A percentile compares a stretch with the other conserved stretches of the same genome.
Evolutionary conservation across 1,140 invertebrate species (phyloP).

Genomic region (Saccostrea glomerata): DNA sequence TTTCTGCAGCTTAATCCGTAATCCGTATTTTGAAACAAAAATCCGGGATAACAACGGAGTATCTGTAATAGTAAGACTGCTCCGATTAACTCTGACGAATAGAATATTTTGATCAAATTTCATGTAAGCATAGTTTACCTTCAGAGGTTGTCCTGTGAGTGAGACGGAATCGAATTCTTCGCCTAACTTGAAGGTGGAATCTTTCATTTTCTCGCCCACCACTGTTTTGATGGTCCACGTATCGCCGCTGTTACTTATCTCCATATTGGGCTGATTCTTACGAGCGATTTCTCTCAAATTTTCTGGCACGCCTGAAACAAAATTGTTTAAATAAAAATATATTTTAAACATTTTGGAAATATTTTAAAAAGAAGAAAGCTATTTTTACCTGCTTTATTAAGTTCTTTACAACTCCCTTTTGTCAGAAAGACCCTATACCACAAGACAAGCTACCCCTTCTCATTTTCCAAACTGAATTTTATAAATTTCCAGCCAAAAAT

Average conservation of each 20-base stretch:
- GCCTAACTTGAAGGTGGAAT: slow-evolving; percentile 61
- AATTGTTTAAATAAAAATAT: background rate
- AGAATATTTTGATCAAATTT: background rate
- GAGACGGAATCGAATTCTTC: slow-evolving; percentile 64
- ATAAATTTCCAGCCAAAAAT: too few species aligned
- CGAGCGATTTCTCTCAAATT: slow-evolving; percentile 87
- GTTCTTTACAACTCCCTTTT: too few species aligned
- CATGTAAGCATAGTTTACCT: slow-evolving; percentile 51
- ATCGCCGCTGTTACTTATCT: slow-evolving; percentile 85
- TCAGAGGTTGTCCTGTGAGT: slow-evolving; percentile 61
- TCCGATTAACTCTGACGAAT: too few species aligned
- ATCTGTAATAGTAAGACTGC: too few species aligned
- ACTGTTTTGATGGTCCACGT: slow-evolving; percentile 86
- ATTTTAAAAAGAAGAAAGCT: too few species aligned
- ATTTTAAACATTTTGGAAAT: background rate
- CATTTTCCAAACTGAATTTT: too few species aligned
- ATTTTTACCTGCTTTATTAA: too few species aligned
- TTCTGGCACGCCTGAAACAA: slow-evolving; percentile 86
- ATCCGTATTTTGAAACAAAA: too few species aligned
- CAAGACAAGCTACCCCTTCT: too few species aligned
- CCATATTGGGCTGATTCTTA: slow-evolving; percentile 85
- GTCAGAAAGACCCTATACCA: too few species aligned
- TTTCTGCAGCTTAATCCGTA: too few species aligned
- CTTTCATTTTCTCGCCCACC: slow-evolving; percentile 65
- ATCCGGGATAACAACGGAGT: too few species aligned